Evolutionary conservation across 2,797 vertebrate genomes (phyloP).

Genomic region (Molossus molossus): DNA sequence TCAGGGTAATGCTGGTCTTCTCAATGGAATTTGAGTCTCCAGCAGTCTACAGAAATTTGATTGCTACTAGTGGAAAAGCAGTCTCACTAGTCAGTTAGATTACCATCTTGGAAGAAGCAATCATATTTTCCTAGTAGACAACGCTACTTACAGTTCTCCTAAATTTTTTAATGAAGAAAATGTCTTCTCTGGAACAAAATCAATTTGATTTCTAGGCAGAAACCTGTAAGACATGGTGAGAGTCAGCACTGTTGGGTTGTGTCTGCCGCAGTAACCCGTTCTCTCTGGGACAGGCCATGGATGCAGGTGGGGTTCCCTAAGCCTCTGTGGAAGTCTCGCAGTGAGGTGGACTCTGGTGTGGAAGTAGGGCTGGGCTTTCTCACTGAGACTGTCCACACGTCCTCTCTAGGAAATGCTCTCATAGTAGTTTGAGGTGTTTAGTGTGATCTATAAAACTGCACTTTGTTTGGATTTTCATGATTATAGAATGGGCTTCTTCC

Average conservation of each 20-base stretch:
- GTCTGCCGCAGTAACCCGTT: constrained; percentile 55
- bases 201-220: constrained; percentile 93
- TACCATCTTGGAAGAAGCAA: constrained; percentile 72
- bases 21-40: constrained; percentile 62
- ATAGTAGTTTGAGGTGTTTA: neutral
- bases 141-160: constrained; percentile 90
- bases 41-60: constrained; percentile 59
- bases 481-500: constrained; percentile 40
- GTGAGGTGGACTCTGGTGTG: neutral
- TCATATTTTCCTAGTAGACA: constrained; percentile 76
- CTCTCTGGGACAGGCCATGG: constrained; percentile 52
- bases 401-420: neutral
- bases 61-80: constrained; percentile 66
- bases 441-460: neutral
- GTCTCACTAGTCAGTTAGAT: constrained; percentile 60
- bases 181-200: constrained; percentile 91
- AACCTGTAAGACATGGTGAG: constrained; percentile 88
- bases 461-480: constrained; percentile 47
- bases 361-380: neutral
- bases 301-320: neutral
- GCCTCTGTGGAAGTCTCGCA: neutral
- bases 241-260: constrained; percentile 74
- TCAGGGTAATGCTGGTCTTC: constrained; percentile 57
- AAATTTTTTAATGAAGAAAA: constrained; percentile 92
- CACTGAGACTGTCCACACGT: accelerated